A percentile compares a stretch with the other conserved stretches of the same genome.
Conservation (phyloP, 2,797 vertebrate species). For the Cirrhinus mrigala region DNA sequence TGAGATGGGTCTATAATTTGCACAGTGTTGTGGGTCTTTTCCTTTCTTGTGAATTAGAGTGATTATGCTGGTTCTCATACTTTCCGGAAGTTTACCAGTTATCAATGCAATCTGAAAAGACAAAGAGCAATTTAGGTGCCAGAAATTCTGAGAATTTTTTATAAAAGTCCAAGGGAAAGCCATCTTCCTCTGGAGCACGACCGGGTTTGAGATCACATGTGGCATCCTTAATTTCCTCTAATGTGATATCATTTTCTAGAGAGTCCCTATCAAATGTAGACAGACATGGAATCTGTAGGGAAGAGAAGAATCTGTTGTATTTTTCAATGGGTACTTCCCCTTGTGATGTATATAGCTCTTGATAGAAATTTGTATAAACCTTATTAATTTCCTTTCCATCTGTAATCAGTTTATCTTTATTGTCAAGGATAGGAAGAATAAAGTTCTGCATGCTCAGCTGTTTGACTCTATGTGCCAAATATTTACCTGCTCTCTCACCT, state of each 20-base stretch:
- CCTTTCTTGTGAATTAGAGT: neutral
- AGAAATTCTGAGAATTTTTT: neutral
- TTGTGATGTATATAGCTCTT: neutral
- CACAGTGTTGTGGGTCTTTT: neutral
- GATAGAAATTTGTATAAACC: neutral
- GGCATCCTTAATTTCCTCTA: neutral
- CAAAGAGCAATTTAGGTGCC: neutral
- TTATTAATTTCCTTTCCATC: constrained; percentile 1
- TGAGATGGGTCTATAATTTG: neutral
- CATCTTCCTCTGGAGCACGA: neutral
- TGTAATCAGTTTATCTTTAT: constrained; percentile 3
- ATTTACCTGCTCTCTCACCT: constrained; percentile 2
- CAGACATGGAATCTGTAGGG: constrained; percentile 2
- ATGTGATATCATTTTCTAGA: neutral
- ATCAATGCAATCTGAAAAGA: neutral
- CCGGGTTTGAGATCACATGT: neutral
- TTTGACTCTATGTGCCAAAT: neutral
- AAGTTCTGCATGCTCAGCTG: neutral
- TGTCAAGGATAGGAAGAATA: neutral
- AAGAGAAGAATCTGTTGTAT: neutral
- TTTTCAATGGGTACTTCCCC: neutral
- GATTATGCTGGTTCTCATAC: neutral
- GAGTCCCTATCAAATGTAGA: neutral
- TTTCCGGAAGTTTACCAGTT: neutral
- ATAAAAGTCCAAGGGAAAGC: neutral